Percentiles rank a stretch among this genome's conserved stretches.
Conservation (phyloP, 1,140 invertebrate species). For the Saxidomus purpurata region DNA sequence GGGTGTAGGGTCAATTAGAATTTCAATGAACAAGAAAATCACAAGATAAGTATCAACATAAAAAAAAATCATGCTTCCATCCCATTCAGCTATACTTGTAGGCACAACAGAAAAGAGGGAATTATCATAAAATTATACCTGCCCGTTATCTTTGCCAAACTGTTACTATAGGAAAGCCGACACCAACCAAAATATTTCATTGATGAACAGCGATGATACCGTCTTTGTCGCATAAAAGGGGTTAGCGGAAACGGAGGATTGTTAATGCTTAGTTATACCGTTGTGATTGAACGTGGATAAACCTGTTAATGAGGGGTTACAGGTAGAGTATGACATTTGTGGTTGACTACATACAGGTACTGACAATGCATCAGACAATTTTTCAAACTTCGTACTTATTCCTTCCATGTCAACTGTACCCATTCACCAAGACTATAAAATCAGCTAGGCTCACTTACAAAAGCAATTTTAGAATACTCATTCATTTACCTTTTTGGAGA, state of each 20-base stretch:
- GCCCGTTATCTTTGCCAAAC: constrained; percentile 27
- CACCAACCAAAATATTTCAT: constrained; percentile 43
- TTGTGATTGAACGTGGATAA: constrained; percentile 12
- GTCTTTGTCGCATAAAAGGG: constrained; percentile 37
- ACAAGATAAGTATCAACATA: constrained; percentile 37
- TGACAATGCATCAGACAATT: too few relatives aligned
- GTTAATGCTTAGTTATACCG: constrained; percentile 34
- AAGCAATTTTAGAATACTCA: too few relatives aligned
- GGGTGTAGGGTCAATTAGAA: constrained; percentile 34
- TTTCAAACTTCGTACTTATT: too few relatives aligned
- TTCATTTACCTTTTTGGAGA: too few relatives aligned
- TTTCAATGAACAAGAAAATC: constrained; percentile 45
- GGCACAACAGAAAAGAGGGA: neutral
- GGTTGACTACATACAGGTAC: neutral
- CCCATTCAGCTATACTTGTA: neutral
- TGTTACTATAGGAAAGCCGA: constrained; percentile 41
- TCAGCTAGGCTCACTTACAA: too few relatives aligned
- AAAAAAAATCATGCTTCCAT: neutral
- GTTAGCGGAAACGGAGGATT: constrained; percentile 2
- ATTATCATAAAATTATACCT: neutral
- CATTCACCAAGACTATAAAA: too few relatives aligned
- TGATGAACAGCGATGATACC: constrained; percentile 1
- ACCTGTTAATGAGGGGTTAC: constrained; percentile 8
- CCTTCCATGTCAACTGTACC: too few relatives aligned
- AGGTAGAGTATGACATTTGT: neutral